Conservation (phyloP, 2,113 vertebrate species). For the Phalacrocorax brasilianus region DNA sequence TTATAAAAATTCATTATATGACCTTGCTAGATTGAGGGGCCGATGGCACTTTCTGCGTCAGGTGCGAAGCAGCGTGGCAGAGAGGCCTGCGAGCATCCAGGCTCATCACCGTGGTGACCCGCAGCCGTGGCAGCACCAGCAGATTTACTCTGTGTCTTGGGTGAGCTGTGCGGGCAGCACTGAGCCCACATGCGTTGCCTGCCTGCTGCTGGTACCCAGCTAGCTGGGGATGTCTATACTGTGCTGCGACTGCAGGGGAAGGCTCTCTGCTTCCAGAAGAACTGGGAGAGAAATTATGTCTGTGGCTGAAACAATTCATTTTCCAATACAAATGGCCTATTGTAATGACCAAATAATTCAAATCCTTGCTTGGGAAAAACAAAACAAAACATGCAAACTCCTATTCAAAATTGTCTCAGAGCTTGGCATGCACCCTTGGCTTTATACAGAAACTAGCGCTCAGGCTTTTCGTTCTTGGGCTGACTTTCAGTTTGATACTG, state of each 20-base stretch:
- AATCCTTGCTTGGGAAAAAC: neutral
- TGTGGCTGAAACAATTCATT: neutral
- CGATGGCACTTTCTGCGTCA: neutral
- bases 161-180: neutral
- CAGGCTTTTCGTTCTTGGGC: neutral
- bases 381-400: neutral
- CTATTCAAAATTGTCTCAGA: neutral
- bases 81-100: neutral
- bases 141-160: accelerated
- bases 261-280: neutral
- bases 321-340: neutral
- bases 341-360: constrained; percentile 21
- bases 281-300: neutral
- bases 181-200: neutral
- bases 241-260: neutral
- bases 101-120: neutral
- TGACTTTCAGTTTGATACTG: neutral
- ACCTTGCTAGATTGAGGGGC: neutral
- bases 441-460: neutral
- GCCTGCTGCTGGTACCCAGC: neutral
- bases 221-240: neutral
- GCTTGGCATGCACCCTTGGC: neutral
- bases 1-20: neutral
- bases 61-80: neutral
- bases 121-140: neutral